Evolutionary conservation across 92 coral and sea anemone genomes (phyloP).

Genomic region (Epizoanthus illoricatus): DNA sequence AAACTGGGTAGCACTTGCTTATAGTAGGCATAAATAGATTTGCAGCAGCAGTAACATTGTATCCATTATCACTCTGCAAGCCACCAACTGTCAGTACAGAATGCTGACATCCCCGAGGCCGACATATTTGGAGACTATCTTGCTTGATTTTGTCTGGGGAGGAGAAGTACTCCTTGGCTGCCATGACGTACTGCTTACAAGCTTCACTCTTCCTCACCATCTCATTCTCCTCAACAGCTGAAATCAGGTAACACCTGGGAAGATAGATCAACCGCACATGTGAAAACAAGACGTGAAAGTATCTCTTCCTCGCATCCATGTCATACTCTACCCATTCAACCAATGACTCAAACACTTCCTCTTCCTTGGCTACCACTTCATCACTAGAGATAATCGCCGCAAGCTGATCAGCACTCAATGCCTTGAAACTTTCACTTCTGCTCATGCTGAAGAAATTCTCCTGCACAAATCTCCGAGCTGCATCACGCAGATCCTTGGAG

Average conservation of each 20-base stretch:
- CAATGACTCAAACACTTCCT: slow-evolving; percentile 80
- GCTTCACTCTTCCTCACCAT: slow-evolving; percentile 61
- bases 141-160: slow-evolving; percentile 41
- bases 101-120: slow-evolving; percentile 75
- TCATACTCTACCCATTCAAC: slow-evolving; percentile 75
- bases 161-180: slow-evolving; percentile 67
- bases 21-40: slow-evolving; percentile 69
- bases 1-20: slow-evolving; percentile 51
- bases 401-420: slow-evolving; percentile 68
- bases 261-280: slow-evolving; percentile 70
- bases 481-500: slow-evolving; percentile 64
- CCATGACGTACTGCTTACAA: slow-evolving; percentile 48
- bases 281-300: slow-evolving; percentile 71
- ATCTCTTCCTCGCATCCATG: slow-evolving; percentile 60
- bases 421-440: slow-evolving; percentile 64
- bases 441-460: slow-evolving; percentile 76
- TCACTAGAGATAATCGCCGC: slow-evolving; percentile 84
- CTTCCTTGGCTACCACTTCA: slow-evolving; percentile 87
- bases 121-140: slow-evolving; percentile 23
- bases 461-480: slow-evolving; percentile 73
- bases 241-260: slow-evolving; percentile 72
- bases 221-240: slow-evolving; percentile 66
- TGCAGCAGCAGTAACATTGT: slow-evolving; percentile 54
- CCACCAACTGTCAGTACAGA: slow-evolving; percentile 74
- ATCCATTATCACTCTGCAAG: slow-evolving; percentile 56